Conservation (phyloP, 1,140 invertebrate species). For the Gonatopus flavifemur region DNA sequence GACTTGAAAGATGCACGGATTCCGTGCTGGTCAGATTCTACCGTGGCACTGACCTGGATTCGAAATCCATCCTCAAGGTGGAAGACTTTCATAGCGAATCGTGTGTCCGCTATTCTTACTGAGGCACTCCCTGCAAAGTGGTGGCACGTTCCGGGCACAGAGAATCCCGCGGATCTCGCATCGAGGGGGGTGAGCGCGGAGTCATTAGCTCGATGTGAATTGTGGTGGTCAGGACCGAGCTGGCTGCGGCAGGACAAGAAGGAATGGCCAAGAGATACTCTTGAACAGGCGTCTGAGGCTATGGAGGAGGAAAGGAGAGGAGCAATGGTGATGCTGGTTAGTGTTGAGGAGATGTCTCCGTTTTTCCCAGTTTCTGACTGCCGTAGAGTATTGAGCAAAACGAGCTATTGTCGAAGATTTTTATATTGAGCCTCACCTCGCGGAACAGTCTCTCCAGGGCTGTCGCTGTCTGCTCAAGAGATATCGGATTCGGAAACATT, state of each 20-base stretch:
- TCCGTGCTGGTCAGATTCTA: neutral
- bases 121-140: neutral
- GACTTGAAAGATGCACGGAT: neutral
- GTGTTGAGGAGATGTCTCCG: no score
- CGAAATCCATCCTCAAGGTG: neutral
- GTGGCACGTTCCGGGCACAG: neutral
- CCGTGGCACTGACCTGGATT: neutral
- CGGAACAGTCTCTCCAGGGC: no score
- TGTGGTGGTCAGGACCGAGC: neutral
- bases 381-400: no score
- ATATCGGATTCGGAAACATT: no score
- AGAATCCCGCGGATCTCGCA: neutral
- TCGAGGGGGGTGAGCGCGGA: neutral
- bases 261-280: no score
- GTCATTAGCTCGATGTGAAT: neutral
- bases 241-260: neutral
- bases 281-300: no score
- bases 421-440: no score
- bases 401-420: no score
- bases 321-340: no score
- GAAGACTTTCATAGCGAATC: neutral
- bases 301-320: no score
- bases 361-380: no score
- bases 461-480: no score
- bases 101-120: neutral